These are phyloP conservation scores for Oryzias woworae DNA, from an alignment of 2,113 vertebrate genomes.

Conservation along the genomic window DNA sequence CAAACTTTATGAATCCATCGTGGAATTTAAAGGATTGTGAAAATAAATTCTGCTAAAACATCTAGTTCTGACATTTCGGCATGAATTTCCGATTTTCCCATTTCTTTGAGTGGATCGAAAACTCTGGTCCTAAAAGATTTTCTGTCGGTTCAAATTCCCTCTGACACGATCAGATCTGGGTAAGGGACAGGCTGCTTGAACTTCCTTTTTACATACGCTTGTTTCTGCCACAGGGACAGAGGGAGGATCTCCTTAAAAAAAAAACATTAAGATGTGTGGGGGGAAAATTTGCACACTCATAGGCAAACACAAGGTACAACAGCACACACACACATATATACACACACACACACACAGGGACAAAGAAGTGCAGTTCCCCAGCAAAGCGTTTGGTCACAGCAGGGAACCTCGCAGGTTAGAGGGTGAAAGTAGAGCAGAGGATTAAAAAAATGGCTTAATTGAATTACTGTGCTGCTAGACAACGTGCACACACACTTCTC, in stretches of 20 bases:
- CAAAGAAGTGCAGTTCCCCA: constrained; percentile 41
- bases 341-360: constrained; percentile 26
- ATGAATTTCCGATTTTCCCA: constrained; percentile 6
- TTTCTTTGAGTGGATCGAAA: constrained; percentile 38
- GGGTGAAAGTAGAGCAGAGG: constrained; percentile 42
- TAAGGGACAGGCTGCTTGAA: constrained; percentile 49
- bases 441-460: constrained; percentile 49
- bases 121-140: constrained; percentile 30
- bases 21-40: neutral
- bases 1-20: constrained; percentile 2
- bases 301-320: constrained; percentile 35
- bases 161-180: constrained; percentile 42
- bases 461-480: constrained; percentile 41
- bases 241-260: neutral
- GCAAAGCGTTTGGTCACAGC: constrained; percentile 45
- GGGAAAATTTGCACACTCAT: constrained; percentile 45
- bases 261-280: constrained; percentile 33
- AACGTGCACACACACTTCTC: constrained; percentile 1
- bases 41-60: neutral
- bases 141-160: constrained; percentile 48
- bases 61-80: neutral
- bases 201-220: constrained; percentile 48
- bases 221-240: constrained; percentile 5
- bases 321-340: neutral
- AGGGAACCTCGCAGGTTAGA: constrained; percentile 47